Evolutionary conservation across 2,797 vertebrate species (phyloP).

Genomic region (Tokudaia tokunoshimensis): DNA sequence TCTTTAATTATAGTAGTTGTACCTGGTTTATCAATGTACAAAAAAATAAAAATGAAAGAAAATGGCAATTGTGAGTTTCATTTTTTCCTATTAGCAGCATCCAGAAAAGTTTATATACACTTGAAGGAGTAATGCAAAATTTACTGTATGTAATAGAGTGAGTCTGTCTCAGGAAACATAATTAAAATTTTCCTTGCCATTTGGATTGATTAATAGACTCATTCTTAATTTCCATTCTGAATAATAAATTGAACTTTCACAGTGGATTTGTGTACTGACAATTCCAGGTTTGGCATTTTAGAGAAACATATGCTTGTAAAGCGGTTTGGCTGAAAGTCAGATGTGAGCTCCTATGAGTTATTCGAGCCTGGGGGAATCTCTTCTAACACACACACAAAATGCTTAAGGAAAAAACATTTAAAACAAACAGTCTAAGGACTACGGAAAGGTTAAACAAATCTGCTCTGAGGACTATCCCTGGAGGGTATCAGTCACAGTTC

Average conservation of each 20-base stretch:
- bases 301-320: conserved; percentile 61
- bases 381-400: conserved; percentile 60
- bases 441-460: conserved; percentile 39
- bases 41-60: not conserved
- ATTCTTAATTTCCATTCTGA: conserved; percentile 63
- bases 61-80: conserved; percentile 16
- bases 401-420: conserved; percentile 61
- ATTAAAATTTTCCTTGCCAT: conserved; percentile 31
- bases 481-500: not conserved
- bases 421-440: conserved; percentile 53
- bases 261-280: conserved; percentile 48
- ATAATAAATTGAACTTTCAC: conserved; percentile 55
- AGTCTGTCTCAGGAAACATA: conserved; percentile 7
- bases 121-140: not conserved
- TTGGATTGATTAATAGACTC: conserved; percentile 39
- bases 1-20: not conserved
- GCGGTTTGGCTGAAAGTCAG: conserved; percentile 62
- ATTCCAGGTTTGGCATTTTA: conserved; percentile 65
- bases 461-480: not conserved
- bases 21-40: not conserved
- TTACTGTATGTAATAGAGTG: conserved; percentile 36
- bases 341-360: conserved; percentile 51
- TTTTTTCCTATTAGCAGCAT: conserved; percentile 10
- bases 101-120: conserved; percentile 52
- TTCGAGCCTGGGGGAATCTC: not conserved